Conservation (phyloP, 2,797 vertebrate genomes). For the Rachycentron canadum region DNA sequence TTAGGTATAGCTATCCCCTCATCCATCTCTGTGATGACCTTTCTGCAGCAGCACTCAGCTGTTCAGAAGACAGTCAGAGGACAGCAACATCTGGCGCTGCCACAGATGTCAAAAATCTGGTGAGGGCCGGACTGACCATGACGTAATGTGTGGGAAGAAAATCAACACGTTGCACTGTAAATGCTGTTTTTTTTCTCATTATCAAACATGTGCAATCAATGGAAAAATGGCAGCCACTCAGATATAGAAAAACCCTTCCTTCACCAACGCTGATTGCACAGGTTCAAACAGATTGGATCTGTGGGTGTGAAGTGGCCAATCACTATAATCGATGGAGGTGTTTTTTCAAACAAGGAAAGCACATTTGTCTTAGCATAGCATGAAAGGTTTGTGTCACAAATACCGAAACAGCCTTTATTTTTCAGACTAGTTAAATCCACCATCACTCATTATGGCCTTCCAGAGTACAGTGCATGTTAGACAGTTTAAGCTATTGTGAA, state of each 20-base stretch:
- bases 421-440: slow-evolving; percentile 12
- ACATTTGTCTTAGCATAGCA: slow-evolving; percentile 56
- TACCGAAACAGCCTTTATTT: slow-evolving; percentile 1
- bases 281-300: slow-evolving; percentile 75
- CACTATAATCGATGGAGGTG: slow-evolving; percentile 74
- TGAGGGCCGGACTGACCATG: slow-evolving; percentile 52
- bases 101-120: slow-evolving; percentile 73
- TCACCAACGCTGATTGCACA: slow-evolving; percentile 72
- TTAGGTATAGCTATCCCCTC: slow-evolving; percentile 40
- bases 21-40: slow-evolving; percentile 72
- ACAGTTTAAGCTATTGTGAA: slow-evolving; percentile 46
- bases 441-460: not conserved
- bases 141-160: slow-evolving; percentile 65
- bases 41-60: slow-evolving; percentile 68
- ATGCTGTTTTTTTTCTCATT: slow-evolving; percentile 64
- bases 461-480: slow-evolving; percentile 20
- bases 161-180: slow-evolving; percentile 63
- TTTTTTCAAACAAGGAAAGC: slow-evolving; percentile 48
- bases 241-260: slow-evolving; percentile 63
- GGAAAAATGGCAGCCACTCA: slow-evolving; percentile 73
- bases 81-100: slow-evolving; percentile 74
- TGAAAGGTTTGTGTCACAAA: slow-evolving; percentile 40
- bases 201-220: slow-evolving; percentile 79
- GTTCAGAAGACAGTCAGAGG: slow-evolving; percentile 64
- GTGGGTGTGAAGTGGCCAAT: slow-evolving; percentile 79